These are phyloP conservation scores for Cheumatopsyche charites DNA, from an alignment of 1,140 invertebrate genomes.

Conservation along the genomic window DNA sequence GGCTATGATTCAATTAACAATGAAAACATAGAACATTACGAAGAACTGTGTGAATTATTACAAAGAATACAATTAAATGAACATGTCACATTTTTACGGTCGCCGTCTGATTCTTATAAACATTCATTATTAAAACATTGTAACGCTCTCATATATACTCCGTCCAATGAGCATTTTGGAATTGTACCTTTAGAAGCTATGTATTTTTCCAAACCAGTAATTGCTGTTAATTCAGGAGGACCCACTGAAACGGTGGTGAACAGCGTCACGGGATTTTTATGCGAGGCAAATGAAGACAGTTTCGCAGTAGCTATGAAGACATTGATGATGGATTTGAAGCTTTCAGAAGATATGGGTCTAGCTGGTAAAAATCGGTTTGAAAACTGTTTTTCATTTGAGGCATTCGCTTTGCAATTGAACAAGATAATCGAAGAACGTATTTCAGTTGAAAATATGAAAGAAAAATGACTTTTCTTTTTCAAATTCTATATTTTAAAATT, in stretches of 20 bases:
- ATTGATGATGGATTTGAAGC: conserved; percentile 65
- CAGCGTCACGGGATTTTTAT: conserved; percentile 89
- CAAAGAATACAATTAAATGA: conserved; percentile 71
- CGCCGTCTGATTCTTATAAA: conserved; percentile 86
- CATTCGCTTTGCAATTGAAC: conserved; percentile 74
- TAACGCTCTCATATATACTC: conserved; percentile 91
- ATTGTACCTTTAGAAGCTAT: conserved; percentile 99
- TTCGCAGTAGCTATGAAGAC: conserved; percentile 83
- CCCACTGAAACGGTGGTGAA: conserved; percentile 92
- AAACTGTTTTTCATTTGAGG: conserved; percentile 79
- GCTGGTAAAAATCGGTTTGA: conserved; percentile 74
- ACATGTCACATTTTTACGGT: conserved; percentile 84
- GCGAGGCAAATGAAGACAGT: conserved; percentile 67
- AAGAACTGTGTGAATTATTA: conserved; percentile 74
- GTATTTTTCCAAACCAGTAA: conserved; percentile 90
- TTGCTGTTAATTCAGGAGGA: conserved; percentile 95
- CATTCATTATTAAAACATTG: conserved; percentile 76
- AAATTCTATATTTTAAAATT: too few species aligned
- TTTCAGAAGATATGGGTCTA: conserved; percentile 70
- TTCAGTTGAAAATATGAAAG: too few species aligned
- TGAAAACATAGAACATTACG: conserved; percentile 90
- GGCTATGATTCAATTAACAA: conserved; percentile 91
- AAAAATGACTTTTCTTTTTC: too few species aligned
- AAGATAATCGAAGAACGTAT: conserved; percentile 56
- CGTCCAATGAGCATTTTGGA: conserved; percentile 97